Evolutionary conservation across 2,113 vertebrate genomes (phyloP).

Genomic region (Halcyon malimbica): DNA sequence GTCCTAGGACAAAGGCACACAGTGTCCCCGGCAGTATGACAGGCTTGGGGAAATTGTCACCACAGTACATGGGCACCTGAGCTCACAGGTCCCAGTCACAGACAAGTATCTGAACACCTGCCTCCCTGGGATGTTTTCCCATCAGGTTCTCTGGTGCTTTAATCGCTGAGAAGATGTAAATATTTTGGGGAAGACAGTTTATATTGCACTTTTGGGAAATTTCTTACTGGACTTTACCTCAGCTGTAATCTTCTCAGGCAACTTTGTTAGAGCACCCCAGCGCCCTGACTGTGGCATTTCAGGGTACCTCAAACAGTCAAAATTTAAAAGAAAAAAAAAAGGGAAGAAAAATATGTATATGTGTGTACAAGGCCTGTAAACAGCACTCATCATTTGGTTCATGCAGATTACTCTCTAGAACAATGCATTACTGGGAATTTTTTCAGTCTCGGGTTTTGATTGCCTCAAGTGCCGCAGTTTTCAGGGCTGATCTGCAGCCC

Average conservation of each 20-base stretch:
- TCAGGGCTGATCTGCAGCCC: background rate
- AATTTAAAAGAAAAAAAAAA: background rate
- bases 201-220: background rate
- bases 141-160: background rate
- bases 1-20: rapidly evolving
- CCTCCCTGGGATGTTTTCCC: background rate
- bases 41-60: background rate
- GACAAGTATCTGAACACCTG: rapidly evolving
- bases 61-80: rapidly evolving
- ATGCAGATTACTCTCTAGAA: background rate
- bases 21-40: rapidly evolving
- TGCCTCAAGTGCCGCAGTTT: background rate
- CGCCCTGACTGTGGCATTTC: background rate
- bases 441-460: background rate
- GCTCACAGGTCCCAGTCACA: rapidly evolving
- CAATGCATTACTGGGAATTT: background rate
- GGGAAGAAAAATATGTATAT: background rate
- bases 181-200: background rate
- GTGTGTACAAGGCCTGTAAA: background rate
- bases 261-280: background rate
- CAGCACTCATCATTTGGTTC: rapidly evolving
- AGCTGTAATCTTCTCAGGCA: background rate
- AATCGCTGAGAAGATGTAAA: background rate
- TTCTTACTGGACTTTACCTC: background rate
- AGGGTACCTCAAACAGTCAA: background rate